A percentile compares a stretch with the other conserved stretches of the same genome.
Evolutionary conservation across 2,888 invertebrate species (phyloP).

Genomic region (Plagiodera versicolora): DNA sequence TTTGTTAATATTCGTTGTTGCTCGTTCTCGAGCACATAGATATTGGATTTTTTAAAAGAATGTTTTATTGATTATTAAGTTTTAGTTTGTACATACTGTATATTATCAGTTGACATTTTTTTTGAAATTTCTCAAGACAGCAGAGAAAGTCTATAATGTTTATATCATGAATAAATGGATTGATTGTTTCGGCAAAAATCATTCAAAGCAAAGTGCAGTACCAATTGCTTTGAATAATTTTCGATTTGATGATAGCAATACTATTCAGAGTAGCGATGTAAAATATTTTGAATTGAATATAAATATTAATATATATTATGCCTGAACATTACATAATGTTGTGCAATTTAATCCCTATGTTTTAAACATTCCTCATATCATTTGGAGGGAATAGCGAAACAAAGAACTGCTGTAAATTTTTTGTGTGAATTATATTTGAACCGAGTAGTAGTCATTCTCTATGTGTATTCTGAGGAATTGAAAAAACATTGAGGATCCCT

Average conservation of each 20-base stretch:
- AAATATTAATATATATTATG: constrained; percentile 30
- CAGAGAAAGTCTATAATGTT: constrained; percentile 23
- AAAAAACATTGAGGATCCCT: neutral
- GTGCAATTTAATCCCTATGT: constrained; percentile 17
- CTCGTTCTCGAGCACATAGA: constrained; percentile 12
- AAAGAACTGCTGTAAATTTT: neutral
- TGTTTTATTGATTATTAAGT: constrained; percentile 25
- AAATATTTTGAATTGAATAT: constrained; percentile 29
- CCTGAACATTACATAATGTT: constrained; percentile 24
- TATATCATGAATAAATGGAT: constrained; percentile 18
- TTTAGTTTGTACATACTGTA: constrained; percentile 29
- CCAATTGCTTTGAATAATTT: constrained; percentile 25
- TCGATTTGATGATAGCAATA: constrained; percentile 28
- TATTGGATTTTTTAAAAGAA: constrained; percentile 22
- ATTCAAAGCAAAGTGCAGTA: too few relatives aligned
- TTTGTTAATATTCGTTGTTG: constrained; percentile 20
- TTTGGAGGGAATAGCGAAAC: neutral
- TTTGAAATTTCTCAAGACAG: constrained; percentile 23
- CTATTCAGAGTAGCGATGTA: constrained; percentile 29
- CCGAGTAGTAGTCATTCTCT: neutral
- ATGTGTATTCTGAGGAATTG: neutral
- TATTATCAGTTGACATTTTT: constrained; percentile 25
- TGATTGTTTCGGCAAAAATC: constrained; percentile 20
- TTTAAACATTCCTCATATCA: constrained; percentile 9
- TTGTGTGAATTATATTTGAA: neutral